Base-by-base conservation (phyloP, 2,888 invertebrate genomes). In the Rhopalosiphum nymphaeae region DNA sequence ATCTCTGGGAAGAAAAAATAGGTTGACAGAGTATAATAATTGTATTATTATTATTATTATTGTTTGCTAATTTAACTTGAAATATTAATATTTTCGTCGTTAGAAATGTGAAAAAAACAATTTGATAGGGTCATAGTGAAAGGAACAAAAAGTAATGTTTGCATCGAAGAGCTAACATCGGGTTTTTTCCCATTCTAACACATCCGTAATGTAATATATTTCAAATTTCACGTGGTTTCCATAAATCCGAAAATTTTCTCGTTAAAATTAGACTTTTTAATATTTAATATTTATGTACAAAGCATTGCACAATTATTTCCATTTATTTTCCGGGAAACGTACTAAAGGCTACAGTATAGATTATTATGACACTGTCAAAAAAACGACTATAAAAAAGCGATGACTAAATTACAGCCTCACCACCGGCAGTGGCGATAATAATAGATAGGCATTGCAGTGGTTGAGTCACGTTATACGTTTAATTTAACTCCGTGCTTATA, bases 201-300 rank as follows among this genome's bases (percentile, higher is more conserved):
- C 91, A 56, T 56, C 29, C 29, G 36, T 3, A 29, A 13, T 42
- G 10, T 85, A 91, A 84, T 84, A 42, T 42, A 84, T 53, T 91
- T 56, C 26, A 53, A 42, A 78, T 42, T 42, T 49, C 29, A 7
- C 42, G 29, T 2, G 36, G 53, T 78, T 42, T 36, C 3, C 42
- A 25, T 3, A 42, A 67, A 67, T 67, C 67, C n/a, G 16, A 53
- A 91, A 78, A 84, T 42, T 56, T 13, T 26, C 53, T 1, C 53
- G 84, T 56, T 49, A n/a, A 61, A 90, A 67, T 78, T 61, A 46
- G 44, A 89, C 89, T 61, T 44, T 89, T 67, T 67, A 42, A 84
- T 42, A 84, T 84, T 84, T 84, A 84, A 36, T 36, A 84, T 84
- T 84, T 25, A 25, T 85, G 42, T 42, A 26, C 42, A 44, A 85